A percentile compares a stretch with the other conserved stretches of the same genome.
Evolutionary conservation across 2,888 invertebrate species (phyloP).

Genomic region (Anodontia alba): DNA sequence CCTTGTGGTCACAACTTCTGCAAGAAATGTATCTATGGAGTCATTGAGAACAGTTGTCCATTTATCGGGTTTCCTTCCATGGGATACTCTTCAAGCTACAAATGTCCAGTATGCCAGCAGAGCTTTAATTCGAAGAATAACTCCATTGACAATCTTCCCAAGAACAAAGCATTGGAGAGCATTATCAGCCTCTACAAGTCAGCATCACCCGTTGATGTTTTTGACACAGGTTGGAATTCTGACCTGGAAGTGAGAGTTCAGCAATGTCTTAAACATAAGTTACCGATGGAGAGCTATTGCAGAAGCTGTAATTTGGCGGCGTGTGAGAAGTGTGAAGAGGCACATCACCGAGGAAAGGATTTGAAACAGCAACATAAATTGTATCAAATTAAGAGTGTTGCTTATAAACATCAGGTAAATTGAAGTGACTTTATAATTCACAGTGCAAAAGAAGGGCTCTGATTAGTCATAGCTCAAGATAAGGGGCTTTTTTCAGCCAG

Average conservation of each 20-base stretch:
- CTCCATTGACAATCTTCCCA: constrained; percentile 51
- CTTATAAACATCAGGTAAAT: constrained; percentile 56
- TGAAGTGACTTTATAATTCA: no score
- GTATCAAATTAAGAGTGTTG: constrained; percentile 46
- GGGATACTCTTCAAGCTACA: constrained; percentile 49
- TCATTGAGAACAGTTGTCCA: constrained; percentile 43
- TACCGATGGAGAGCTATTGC: constrained; percentile 60
- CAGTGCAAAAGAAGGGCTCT: not conserved
- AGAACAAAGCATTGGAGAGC: constrained; percentile 64
- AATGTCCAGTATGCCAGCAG: constrained; percentile 68
- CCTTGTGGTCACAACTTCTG: constrained; percentile 73
- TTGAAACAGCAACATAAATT: constrained; percentile 45
- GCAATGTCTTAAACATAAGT: constrained; percentile 48
- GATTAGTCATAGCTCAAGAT: no score
- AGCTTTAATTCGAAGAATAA: constrained; percentile 38
- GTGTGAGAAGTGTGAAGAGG: constrained; percentile 54
- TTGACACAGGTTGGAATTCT: constrained; percentile 63
- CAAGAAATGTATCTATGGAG: constrained; percentile 59
- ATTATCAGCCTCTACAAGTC: constrained; percentile 59
- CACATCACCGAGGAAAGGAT: constrained; percentile 26
- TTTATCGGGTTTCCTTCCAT: constrained; percentile 32
- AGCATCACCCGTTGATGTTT: constrained; percentile 54
- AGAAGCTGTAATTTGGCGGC: constrained; percentile 60
- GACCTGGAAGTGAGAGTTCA: constrained; percentile 43
- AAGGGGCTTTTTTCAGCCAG: no score